Percentiles rank a stretch among this genome's conserved stretches.
These are phyloP conservation scores for Perizoma flavofasciatum DNA, from an alignment of 2,888 invertebrate genomes.

Conservation along the genomic window DNA sequence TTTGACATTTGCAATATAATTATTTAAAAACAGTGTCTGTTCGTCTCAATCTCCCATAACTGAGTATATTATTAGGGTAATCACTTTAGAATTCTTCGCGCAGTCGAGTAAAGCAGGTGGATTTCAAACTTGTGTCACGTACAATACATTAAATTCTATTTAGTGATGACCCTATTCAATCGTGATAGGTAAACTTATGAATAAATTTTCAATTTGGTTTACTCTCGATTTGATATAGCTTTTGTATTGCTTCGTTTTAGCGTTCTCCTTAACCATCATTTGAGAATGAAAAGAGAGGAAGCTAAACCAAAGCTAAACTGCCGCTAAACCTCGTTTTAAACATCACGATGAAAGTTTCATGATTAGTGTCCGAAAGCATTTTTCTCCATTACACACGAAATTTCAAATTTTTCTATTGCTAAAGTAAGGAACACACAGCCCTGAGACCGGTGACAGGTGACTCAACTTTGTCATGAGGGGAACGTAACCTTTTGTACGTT, in stretches of 20 bases:
- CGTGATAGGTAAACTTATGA: constrained; percentile 3
- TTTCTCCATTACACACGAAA: constrained; percentile 16
- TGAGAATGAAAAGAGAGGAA: too few species aligned
- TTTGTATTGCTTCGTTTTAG: too few species aligned
- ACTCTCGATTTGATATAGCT: too few species aligned
- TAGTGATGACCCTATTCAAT: constrained; percentile 5
- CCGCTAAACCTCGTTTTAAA: too few species aligned
- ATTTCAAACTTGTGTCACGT: constrained; percentile 1
- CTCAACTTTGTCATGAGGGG: constrained; percentile 6
- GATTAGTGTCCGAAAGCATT: constrained; percentile 14
- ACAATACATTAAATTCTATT: not conserved
- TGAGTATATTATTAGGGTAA: constrained; percentile 10
- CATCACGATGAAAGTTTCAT: too few species aligned
- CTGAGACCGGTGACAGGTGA: not conserved
- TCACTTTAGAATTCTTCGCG: not conserved
- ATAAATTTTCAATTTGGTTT: too few species aligned
- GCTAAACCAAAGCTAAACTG: too few species aligned
- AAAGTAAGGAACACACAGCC: constrained; percentile 16
- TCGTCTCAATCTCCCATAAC: constrained; percentile 48
- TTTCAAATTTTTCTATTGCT: constrained; percentile 22
- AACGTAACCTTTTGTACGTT: constrained; percentile 39
- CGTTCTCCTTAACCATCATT: too few species aligned
- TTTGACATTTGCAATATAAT: constrained; percentile 63
- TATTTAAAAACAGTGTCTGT: constrained; percentile 45
- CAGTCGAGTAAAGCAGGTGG: not conserved